A percentile compares a stretch with the other conserved stretches of the same genome.
Conservation (phyloP, 1,140 invertebrate species). For the Diabrotica undecimpunctata region DNA sequence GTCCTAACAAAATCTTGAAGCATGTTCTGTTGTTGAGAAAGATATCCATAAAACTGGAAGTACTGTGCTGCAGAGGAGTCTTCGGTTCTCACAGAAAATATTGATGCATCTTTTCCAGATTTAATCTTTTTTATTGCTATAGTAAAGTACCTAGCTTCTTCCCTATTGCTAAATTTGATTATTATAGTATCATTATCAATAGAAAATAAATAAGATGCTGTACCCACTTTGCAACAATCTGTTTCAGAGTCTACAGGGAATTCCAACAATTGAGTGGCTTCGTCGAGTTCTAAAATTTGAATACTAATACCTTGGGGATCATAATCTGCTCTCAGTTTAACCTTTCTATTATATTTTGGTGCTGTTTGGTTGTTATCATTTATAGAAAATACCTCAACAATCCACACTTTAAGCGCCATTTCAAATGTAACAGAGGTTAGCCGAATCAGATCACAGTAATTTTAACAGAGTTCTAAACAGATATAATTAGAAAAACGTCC, state of each 20-base stretch:
- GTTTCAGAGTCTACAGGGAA: slow-evolving; percentile 64
- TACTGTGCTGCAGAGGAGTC: slow-evolving; percentile 97
- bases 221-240: slow-evolving; percentile 65
- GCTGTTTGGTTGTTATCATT: slow-evolving; percentile 60
- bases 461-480: neutral
- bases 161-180: slow-evolving; percentile 51
- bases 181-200: slow-evolving; percentile 60
- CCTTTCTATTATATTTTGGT: slow-evolving; percentile 65
- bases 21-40: slow-evolving; percentile 99
- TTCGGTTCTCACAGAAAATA: slow-evolving; percentile 95
- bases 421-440: neutral
- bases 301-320: slow-evolving; percentile 72
- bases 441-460: neutral
- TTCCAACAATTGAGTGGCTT: slow-evolving; percentile 52
- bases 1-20: slow-evolving; percentile 99
- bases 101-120: slow-evolving; percentile 72
- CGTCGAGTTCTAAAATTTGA: slow-evolving; percentile 59
- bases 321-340: slow-evolving; percentile 67
- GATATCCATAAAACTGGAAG: slow-evolving; percentile 97
- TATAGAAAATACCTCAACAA: slow-evolving; percentile 64
- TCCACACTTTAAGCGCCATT: slow-evolving; percentile 53
- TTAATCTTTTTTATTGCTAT: slow-evolving; percentile 73
- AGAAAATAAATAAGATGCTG: slow-evolving; percentile 65
- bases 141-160: slow-evolving; percentile 74
- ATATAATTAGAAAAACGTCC: neutral